phyloP scores from a whole-genome alignment of 2,888 invertebrate genomes.

The Aphodius sticticus region DNA sequence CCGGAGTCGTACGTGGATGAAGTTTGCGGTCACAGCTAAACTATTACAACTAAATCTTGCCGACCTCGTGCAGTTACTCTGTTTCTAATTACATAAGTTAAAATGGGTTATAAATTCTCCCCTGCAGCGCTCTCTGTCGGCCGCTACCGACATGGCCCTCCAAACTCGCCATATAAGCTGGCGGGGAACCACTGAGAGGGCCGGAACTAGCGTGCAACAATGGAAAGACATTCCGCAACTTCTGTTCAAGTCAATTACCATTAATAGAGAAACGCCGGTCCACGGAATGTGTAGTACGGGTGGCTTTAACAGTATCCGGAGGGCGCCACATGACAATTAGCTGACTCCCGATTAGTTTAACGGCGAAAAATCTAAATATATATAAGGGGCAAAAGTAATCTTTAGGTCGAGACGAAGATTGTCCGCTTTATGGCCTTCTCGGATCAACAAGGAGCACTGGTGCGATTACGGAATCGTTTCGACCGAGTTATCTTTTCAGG shows the following conservation, averaged over 20 bases:
- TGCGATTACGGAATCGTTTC: neutral
- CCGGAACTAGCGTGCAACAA: neutral
- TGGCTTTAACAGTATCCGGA: neutral
- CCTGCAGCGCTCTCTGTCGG: neutral
- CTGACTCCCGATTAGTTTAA: neutral
- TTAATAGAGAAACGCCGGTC: slow-evolving; percentile 4
- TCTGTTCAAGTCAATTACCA: slow-evolving; percentile 4
- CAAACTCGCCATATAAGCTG: neutral
- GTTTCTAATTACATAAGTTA: slow-evolving; percentile 4
- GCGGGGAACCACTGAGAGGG: neutral
- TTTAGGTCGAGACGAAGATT: neutral
- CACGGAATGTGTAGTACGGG: neutral
- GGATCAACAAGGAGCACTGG: neutral
- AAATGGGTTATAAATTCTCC: slow-evolving; percentile 4
- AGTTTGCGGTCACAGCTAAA: slow-evolving; percentile 4
- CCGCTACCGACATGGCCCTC: neutral
- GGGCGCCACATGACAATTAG: neutral
- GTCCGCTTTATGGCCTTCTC: neutral
- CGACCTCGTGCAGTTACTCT: neutral
- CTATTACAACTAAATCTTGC: neutral
- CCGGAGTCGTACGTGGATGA: neutral
- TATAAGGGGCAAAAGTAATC: neutral
- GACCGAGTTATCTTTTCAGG: neutral
- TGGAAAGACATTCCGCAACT: slow-evolving; percentile 4
- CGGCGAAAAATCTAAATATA: neutral